These are phyloP conservation scores for Tetrao urogallus DNA, from an alignment of 2,113 vertebrate genomes.

Conservation along the genomic window DNA sequence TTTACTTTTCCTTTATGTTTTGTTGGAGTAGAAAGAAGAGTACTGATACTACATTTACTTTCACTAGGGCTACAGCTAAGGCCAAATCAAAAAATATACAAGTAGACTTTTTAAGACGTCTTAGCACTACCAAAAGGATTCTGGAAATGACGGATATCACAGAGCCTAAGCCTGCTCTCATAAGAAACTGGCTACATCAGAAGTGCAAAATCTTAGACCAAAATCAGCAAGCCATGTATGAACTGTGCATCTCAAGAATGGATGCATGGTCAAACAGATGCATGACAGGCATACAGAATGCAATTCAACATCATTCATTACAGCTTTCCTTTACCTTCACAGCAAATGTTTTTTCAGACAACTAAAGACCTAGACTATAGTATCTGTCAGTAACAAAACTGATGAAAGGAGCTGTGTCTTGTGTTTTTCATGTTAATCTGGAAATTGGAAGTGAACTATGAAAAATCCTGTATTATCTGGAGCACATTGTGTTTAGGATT, in stretches of 20 bases:
- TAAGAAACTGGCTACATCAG: not conserved
- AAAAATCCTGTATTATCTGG: not conserved
- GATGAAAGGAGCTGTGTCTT: not conserved
- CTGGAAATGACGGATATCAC: not conserved
- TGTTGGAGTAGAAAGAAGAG: not conserved
- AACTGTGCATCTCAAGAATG: not conserved
- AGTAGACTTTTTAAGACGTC: not conserved
- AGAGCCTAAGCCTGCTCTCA: too few relatives aligned
- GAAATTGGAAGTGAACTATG: not conserved
- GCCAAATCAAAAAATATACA: not conserved
- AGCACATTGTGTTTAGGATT: not conserved
- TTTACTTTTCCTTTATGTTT: not conserved
- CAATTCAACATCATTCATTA: not conserved
- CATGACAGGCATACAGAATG: not conserved
- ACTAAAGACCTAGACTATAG: not conserved
- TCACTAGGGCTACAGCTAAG: not conserved
- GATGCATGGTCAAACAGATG: not conserved
- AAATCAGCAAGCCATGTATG: not conserved
- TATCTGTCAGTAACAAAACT: not conserved
- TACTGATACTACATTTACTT: not conserved
- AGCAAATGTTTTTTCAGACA: not conserved
- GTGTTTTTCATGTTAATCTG: not conserved
- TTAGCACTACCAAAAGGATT: not conserved
- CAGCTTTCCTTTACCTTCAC: not conserved
- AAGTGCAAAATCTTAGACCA: not conserved